phyloP scores from a whole-genome alignment of 2,888 invertebrate species.

The Athetis lepigone region DNA sequence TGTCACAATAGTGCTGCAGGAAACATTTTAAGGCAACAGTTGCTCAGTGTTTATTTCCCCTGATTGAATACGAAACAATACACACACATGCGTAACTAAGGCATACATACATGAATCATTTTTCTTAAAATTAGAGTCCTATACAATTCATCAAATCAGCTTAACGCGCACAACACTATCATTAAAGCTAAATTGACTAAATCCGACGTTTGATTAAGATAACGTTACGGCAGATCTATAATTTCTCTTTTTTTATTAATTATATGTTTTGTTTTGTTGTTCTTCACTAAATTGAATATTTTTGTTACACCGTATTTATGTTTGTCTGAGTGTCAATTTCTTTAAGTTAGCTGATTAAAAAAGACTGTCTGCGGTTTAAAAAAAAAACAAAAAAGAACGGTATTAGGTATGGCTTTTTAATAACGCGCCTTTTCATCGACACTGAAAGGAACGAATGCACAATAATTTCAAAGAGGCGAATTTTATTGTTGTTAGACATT shows the following conservation, averaged over 20 bases:
- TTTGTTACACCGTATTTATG: too few relatives aligned
- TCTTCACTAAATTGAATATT: constrained; percentile 33
- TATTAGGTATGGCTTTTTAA: too few relatives aligned
- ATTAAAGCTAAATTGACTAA: constrained; percentile 87
- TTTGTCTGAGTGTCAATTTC: not conserved
- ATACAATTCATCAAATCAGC: constrained; percentile 84
- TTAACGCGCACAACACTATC: constrained; percentile 83
- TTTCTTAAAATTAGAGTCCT: constrained; percentile 78
- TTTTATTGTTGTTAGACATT: too few relatives aligned
- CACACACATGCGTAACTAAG: constrained; percentile 27
- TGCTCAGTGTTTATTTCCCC: not conserved
- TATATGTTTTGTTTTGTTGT: constrained; percentile 43
- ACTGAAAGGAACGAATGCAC: too few relatives aligned
- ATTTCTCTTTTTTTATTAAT: constrained; percentile 53
- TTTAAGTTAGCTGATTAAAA: not conserved
- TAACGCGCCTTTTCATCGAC: too few relatives aligned
- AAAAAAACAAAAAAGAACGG: too few relatives aligned
- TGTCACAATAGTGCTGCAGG: not conserved
- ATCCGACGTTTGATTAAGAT: constrained; percentile 89
- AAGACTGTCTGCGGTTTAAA: too few relatives aligned
- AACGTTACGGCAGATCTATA: constrained; percentile 70
- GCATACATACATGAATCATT: constrained; percentile 54
- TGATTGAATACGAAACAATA: not conserved
- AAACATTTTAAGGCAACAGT: not conserved
- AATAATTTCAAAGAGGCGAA: too few relatives aligned